phyloP scores from a whole-genome alignment of 2,888 invertebrate species.

The Cerceris ruficornis region DNA sequence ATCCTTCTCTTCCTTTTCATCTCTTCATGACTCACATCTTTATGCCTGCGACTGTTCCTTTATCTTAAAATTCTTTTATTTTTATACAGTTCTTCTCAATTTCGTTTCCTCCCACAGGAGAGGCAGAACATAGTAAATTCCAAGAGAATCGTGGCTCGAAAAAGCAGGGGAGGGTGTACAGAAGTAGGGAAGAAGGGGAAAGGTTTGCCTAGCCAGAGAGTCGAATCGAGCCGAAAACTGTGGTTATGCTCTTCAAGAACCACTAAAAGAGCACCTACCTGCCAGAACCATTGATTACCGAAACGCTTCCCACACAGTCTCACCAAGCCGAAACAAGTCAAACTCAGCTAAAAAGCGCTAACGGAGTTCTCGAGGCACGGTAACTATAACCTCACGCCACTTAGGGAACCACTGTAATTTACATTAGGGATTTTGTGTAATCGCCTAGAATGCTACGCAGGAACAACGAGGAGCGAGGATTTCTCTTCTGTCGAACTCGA shows the following conservation, averaged over 20 bases:
- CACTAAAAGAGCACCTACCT: conserved; percentile 79
- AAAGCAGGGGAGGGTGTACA: conserved; percentile 46
- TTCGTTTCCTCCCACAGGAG: conserved; percentile 36
- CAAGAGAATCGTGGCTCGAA: conserved; percentile 39
- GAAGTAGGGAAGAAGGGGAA: conserved; percentile 55
- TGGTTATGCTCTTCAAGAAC: conserved; percentile 73
- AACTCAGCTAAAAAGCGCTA: conserved; percentile 76
- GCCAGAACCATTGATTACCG: conserved; percentile 81
- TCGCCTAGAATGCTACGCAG: conserved; percentile 57
- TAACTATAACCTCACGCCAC: conserved; percentile 78
- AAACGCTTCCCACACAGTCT: conserved; percentile 80
- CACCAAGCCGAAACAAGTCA: conserved; percentile 72
- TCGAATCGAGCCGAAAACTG: conserved; percentile 62
- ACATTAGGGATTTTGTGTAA: conserved; percentile 77
- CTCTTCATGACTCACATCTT: background rate
- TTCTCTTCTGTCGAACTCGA: conserved; percentile 44
- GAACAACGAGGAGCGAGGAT: conserved; percentile 29
- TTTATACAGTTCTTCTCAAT: background rate
- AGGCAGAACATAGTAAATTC: conserved; percentile 30
- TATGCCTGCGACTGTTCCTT: background rate
- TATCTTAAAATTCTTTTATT: background rate
- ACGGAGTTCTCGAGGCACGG: conserved; percentile 71
- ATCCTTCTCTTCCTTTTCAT: no score
- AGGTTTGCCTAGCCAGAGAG: conserved; percentile 63
- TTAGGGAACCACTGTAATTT: conserved; percentile 79